phyloP scores from a whole-genome alignment of 2,888 invertebrate species.

The Polia nebulosa region DNA sequence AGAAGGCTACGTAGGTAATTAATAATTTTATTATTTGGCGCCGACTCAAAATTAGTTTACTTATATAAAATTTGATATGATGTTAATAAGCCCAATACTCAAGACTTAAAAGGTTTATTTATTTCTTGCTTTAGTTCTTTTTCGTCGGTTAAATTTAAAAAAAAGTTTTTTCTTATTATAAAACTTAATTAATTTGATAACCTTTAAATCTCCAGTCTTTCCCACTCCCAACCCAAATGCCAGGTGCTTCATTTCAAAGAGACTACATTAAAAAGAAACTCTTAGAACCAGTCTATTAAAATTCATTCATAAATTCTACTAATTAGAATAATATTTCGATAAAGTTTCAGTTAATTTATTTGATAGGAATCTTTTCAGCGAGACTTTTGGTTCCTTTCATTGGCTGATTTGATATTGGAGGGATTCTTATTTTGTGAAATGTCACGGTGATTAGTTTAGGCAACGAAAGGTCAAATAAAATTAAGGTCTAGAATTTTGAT shows the following conservation, averaged over 20 bases:
- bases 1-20: too few relatives aligned
- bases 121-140: too few relatives aligned
- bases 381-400: conserved; percentile 8
- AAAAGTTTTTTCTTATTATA: too few relatives aligned
- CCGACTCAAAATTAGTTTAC: too few relatives aligned
- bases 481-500: too few relatives aligned
- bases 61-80: too few relatives aligned
- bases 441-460: background rate
- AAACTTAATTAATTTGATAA: background rate
- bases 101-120: too few relatives aligned
- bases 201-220: background rate
- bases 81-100: too few relatives aligned
- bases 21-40: too few relatives aligned
- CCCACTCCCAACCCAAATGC: background rate
- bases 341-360: conserved; percentile 50
- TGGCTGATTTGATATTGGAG: conserved; percentile 11
- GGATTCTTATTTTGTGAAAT: background rate
- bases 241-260: conserved; percentile 9
- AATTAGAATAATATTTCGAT: conserved; percentile 55
- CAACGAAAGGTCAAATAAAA: background rate
- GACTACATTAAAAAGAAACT: conserved; percentile 31
- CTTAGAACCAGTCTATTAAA: conserved; percentile 45
- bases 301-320: conserved; percentile 47
- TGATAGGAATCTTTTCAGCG: conserved; percentile 42
- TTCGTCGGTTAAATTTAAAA: too few relatives aligned